Evolutionary conservation across 2,888 invertebrate species (phyloP).

Genomic region (Mesorhabditis belari): DNA sequence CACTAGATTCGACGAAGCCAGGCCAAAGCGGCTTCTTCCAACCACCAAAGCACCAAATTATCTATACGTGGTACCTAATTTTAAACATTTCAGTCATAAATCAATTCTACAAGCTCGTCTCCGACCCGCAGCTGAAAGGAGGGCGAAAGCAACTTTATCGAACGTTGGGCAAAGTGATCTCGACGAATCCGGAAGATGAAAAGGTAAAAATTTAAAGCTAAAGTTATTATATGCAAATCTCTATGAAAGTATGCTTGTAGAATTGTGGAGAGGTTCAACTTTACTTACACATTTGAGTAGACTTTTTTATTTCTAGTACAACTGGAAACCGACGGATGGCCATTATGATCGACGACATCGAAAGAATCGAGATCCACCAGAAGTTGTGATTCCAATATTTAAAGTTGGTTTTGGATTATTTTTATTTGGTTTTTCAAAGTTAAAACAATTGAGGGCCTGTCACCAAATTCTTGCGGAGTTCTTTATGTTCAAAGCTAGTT

Average conservation of each 20-base stretch:
- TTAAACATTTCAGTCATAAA: background rate
- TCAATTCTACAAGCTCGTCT: background rate
- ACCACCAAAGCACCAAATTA: too few relatives aligned
- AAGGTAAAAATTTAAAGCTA: too few relatives aligned
- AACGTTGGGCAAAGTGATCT: background rate
- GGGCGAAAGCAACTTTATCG: background rate
- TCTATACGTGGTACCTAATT: too few relatives aligned
- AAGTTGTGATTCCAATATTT: background rate
- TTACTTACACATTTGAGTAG: background rate
- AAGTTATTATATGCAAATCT: too few relatives aligned
- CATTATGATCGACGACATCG: background rate
- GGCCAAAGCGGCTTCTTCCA: too few relatives aligned
- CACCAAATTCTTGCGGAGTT: too few relatives aligned
- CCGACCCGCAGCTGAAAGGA: background rate
- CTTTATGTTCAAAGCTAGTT: too few relatives aligned
- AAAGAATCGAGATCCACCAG: background rate
- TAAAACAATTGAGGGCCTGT: too few relatives aligned
- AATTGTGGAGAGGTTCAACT: too few relatives aligned
- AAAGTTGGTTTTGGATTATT: background rate
- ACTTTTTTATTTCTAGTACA: background rate
- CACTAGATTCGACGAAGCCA: too few relatives aligned
- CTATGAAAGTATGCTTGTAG: too few relatives aligned
- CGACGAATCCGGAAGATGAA: background rate
- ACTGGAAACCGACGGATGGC: background rate
- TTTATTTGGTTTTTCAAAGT: background rate